A percentile compares a stretch with the other conserved stretches of the same genome.
phyloP scores from a whole-genome alignment of 2,888 invertebrate species.

The Axea sp. region DNA sequence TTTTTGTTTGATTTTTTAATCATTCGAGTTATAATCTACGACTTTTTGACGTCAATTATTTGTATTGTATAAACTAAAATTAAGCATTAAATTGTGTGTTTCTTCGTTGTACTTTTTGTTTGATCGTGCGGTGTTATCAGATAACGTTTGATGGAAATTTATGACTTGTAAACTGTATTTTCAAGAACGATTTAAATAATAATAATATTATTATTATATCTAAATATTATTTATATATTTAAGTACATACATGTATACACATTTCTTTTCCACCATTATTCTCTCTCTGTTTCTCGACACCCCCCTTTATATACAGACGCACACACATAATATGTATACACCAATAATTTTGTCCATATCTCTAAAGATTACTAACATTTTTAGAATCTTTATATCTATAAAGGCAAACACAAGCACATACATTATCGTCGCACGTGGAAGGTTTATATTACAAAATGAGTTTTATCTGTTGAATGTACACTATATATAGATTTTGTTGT shows the following conservation, averaged over 20 bases:
- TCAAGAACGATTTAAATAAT: conserved; percentile 57
- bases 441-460: conserved; percentile 55
- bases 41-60: conserved; percentile 17
- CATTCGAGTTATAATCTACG: conserved; percentile 25
- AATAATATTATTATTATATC: too few species aligned
- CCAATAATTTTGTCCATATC: conserved; percentile 55
- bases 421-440: conserved; percentile 55
- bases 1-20: conserved; percentile 15
- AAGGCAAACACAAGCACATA: conserved; percentile 46
- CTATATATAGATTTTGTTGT: conserved; percentile 53
- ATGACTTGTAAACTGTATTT: conserved; percentile 53
- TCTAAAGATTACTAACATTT: conserved; percentile 52
- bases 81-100: conserved; percentile 35
- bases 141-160: conserved; percentile 53
- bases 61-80: conserved; percentile 24
- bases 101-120: conserved; percentile 37
- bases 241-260: too few species aligned
- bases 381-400: conserved; percentile 55
- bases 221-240: too few species aligned
- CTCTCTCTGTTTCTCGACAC: too few species aligned
- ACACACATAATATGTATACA: too few species aligned
- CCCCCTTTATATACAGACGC: too few species aligned
- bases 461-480: conserved; percentile 49
- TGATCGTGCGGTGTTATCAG: conserved; percentile 41
- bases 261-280: too few species aligned